phyloP scores from a whole-genome alignment of 2,888 invertebrate genomes.

The Copidosoma aretas region DNA sequence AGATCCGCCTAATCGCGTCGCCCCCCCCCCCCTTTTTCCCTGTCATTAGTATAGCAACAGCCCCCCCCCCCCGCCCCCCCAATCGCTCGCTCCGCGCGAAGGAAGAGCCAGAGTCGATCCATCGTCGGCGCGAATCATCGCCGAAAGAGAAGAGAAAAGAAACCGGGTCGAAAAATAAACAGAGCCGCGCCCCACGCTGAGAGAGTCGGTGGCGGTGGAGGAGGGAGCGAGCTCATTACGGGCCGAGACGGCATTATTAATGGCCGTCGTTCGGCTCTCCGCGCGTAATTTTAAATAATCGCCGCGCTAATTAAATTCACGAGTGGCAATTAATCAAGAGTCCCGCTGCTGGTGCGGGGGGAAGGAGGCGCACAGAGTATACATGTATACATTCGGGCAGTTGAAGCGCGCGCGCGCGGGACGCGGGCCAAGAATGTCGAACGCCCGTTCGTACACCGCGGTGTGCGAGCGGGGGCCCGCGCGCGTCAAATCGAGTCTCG shows the following conservation, averaged over 20 bases:
- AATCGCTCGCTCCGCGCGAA: neutral
- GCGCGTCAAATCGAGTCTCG: slow-evolving; percentile 40
- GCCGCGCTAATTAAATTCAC: slow-evolving; percentile 42
- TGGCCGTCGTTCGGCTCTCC: slow-evolving; percentile 25
- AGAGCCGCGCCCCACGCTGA: neutral
- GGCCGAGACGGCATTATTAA: slow-evolving; percentile 35
- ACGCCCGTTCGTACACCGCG: no score
- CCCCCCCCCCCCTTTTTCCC: no score
- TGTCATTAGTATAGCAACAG: no score
- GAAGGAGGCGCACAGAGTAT: no score
- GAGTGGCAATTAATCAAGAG: slow-evolving; percentile 39
- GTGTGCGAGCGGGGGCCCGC: neutral
- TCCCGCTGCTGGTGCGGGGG: neutral
- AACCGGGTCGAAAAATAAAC: slow-evolving; percentile 6
- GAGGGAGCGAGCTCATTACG: slow-evolving; percentile 22
- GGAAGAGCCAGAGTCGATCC: neutral
- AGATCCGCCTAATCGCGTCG: no score
- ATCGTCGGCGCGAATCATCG: neutral
- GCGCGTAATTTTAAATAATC: slow-evolving; percentile 42
- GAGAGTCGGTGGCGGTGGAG: neutral
- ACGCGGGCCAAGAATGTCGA: slow-evolving; percentile 31
- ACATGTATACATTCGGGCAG: no score
- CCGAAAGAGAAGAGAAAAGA: neutral
- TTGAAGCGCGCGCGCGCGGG: no score
- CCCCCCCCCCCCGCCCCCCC: no score